Conservation (phyloP, 2,888 invertebrate genomes). For the Mythimna pallens region DNA sequence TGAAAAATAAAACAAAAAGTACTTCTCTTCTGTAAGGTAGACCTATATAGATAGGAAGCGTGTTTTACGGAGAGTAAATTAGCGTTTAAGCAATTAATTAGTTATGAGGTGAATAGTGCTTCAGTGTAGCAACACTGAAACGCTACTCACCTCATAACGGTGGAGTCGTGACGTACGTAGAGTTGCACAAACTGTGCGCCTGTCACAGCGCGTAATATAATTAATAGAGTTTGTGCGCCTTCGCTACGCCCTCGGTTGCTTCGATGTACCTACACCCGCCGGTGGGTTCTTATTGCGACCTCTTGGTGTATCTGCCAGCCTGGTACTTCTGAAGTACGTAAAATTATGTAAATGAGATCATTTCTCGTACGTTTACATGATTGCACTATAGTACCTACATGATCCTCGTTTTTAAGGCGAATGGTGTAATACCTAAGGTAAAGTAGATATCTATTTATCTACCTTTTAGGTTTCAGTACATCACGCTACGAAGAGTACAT, state of each 20-base stretch:
- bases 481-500: conserved; percentile 17
- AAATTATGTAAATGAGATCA: neutral
- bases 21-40: no score
- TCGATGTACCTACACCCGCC: conserved; percentile 39
- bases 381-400: no score
- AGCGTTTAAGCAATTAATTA: neutral
- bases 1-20: no score
- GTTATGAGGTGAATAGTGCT: no score
- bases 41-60: no score
- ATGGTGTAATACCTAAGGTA: no score
- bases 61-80: conserved; percentile 22
- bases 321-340: neutral
- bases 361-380: neutral
- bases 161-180: conserved; percentile 45
- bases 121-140: conserved; percentile 4
- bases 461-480: no score
- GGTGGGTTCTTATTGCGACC: conserved; percentile 66
- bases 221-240: conserved; percentile 80
- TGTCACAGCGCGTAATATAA: conserved; percentile 83
- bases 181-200: conserved; percentile 64
- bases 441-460: no score
- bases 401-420: neutral
- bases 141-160: conserved; percentile 42
- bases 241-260: conserved; percentile 61
- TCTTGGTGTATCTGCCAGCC: neutral